Evolutionary conservation across 2,888 invertebrate genomes (phyloP), one percentile per base, ranked within the genome.

Genomic region (Podotricha telesiphe): DNA sequence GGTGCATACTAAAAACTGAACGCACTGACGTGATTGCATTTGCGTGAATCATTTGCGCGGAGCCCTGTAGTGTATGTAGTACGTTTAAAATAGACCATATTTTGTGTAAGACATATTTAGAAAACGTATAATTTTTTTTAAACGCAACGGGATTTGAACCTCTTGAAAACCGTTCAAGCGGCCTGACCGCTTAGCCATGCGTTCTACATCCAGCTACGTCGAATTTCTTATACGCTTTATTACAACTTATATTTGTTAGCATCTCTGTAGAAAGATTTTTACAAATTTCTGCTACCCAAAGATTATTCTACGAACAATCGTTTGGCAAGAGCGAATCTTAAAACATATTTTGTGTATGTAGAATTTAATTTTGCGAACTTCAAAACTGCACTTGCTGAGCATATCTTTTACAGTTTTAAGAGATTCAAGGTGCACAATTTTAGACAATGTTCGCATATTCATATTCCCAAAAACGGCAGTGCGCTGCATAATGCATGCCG

Each of bases 401-500:
- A 37, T 34, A 61, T 67, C 51, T 28, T 61, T 67, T 61, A 61
- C 61, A 55, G 45, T 55, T 67, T 71, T 53, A 69, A 72, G 53
- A 55, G 58, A 62, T 59, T 47, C 59, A 40, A 42, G 34, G 45
- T 66, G 68, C 58, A 64, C 37, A 69, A 62, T 71, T 69, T 71
- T 72, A 62, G 68, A 68, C 68, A 68, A 62, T 68, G 65, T 70
- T 65, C 68, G 70, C 68, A 72, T 69, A 70, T 68, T 72, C 68
- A 68, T 74, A 74, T 70, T 73, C 73, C 74, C 70, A 75, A 77
- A 72, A 74, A 69, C 69, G 59, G 73, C 56, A 68, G 70, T 51
- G 67, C 65, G 70, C 79, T 81, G 79, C 80, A 82, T 82, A 78
- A 86, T 82, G 83, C 84, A 85, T 82, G 76, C 70, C 67, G 48